Conservation (phyloP, 2,888 invertebrate species). For the Orthosia incerta region DNA sequence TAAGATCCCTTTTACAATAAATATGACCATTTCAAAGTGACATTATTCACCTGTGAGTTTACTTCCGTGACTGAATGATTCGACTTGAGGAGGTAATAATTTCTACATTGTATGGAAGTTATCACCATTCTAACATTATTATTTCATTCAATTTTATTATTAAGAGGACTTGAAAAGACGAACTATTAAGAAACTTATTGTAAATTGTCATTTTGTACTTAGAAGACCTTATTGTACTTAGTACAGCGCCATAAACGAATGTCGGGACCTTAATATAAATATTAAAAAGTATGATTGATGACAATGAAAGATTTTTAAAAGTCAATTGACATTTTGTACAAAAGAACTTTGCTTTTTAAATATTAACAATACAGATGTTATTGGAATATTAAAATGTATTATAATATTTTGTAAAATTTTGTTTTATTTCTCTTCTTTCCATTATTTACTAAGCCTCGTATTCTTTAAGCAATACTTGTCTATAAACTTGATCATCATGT, state of each 20-base stretch:
- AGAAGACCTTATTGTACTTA: slow-evolving; percentile 48
- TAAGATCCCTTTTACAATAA: background rate
- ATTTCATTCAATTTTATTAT: slow-evolving; percentile 10
- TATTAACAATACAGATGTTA: slow-evolving; percentile 79
- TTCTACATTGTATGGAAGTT: slow-evolving; percentile 20
- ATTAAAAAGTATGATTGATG: slow-evolving; percentile 48
- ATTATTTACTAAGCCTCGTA: no score
- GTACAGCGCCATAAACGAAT: slow-evolving; percentile 62
- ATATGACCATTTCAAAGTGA: background rate
- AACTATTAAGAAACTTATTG: slow-evolving; percentile 14
- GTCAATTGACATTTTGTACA: slow-evolving; percentile 75
- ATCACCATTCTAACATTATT: slow-evolving; percentile 2
- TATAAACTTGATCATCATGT: no score
- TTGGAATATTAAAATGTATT: slow-evolving; percentile 80
- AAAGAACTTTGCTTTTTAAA: slow-evolving; percentile 79
- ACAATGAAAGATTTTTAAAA: slow-evolving; percentile 59
- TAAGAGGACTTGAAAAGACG: slow-evolving; percentile 34
- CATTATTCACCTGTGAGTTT: background rate
- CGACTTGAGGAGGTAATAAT: background rate
- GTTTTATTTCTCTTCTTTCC: slow-evolving; percentile 56
- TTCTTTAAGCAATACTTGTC: no score
- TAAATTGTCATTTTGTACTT: slow-evolving; percentile 50
- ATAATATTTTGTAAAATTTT: slow-evolving; percentile 71
- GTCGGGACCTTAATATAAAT: slow-evolving; percentile 69
- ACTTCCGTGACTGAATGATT: background rate